Conservation (phyloP, 1,140 invertebrate genomes). For the Eubasilissa regina region DNA sequence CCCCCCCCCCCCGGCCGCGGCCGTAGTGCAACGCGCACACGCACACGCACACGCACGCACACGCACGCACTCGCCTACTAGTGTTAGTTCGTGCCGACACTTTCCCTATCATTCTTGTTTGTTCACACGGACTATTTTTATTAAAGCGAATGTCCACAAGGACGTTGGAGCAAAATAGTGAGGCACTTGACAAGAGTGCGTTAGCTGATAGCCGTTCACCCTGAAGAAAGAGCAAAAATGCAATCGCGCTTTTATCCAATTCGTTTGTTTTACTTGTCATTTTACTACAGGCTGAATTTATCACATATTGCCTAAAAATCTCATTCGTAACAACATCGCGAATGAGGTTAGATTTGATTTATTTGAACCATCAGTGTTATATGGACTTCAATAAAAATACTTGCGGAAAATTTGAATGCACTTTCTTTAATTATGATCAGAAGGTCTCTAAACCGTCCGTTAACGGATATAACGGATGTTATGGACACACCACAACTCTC, state of each 20-base stretch:
- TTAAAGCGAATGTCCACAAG: constrained; percentile 5
- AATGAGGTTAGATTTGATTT: too few species aligned
- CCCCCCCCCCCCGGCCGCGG: not conserved
- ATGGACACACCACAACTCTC: too few species aligned
- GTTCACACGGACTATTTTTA: constrained; percentile 26
- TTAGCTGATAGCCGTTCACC: not conserved
- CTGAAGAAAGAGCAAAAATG: not conserved
- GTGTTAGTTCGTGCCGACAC: constrained; percentile 34
- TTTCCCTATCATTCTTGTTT: constrained; percentile 29
- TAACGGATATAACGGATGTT: too few species aligned
- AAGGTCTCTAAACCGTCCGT: too few species aligned
- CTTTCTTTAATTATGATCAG: too few species aligned
- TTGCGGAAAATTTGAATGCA: too few species aligned
- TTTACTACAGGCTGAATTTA: not conserved
- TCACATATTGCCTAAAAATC: too few species aligned
- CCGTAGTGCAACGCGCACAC: constrained; percentile 17
- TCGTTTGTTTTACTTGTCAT: not conserved
- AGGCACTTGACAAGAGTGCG: constrained; percentile 1
- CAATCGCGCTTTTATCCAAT: not conserved
- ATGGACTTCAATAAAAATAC: too few species aligned
- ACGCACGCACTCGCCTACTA: constrained; percentile 31
- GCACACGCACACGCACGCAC: constrained; percentile 11
- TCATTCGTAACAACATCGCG: too few species aligned
- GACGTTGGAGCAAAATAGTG: constrained; percentile 17
- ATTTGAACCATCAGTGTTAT: too few species aligned